These are phyloP conservation scores for Drosophila subpulchrella DNA, from an alignment of 1,140 invertebrate species.

Conservation along the genomic window DNA sequence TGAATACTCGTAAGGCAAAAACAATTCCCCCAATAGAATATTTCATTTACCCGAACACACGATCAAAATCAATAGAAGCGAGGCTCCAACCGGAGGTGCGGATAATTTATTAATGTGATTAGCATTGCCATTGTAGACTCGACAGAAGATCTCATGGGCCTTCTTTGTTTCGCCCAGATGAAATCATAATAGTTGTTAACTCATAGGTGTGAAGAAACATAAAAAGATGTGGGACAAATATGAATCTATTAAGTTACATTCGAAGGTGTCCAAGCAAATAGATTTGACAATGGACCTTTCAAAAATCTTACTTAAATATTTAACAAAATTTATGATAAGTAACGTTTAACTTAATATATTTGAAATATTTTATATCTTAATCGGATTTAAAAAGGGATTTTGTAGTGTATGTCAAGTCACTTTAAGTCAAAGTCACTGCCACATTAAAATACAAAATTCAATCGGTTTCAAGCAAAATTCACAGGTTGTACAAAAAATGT, in stretches of 20 bases:
- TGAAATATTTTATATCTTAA: no score
- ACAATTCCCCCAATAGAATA: slow-evolving; percentile 59
- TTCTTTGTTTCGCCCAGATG: slow-evolving; percentile 38
- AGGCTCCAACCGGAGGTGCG: slow-evolving; percentile 60
- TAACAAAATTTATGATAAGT: neutral
- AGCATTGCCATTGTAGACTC: slow-evolving; percentile 57
- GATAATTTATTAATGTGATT: slow-evolving; percentile 79
- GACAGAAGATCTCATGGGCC: slow-evolving; percentile 24
- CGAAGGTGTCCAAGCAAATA: slow-evolving; percentile 2
- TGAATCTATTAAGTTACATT: slow-evolving; percentile 21
- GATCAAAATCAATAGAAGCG: slow-evolving; percentile 47
- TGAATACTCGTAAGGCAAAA: slow-evolving; percentile 37
- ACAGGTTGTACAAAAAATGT: slow-evolving; percentile 17
- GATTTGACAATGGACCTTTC: neutral
- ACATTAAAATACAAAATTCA: slow-evolving; percentile 3
- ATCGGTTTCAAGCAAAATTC: slow-evolving; percentile 5
- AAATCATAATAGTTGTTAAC: slow-evolving; percentile 32
- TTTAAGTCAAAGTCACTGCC: neutral
- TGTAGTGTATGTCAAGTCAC: neutral
- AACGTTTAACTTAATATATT: neutral
- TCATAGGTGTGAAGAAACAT: slow-evolving; percentile 44
- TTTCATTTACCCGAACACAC: slow-evolving; percentile 57
- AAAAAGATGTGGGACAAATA: slow-evolving; percentile 7
- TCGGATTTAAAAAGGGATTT: neutral
- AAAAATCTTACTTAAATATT: neutral